Base-by-base conservation (phyloP, 2,888 invertebrate species). In the Chesias legatella region DNA sequence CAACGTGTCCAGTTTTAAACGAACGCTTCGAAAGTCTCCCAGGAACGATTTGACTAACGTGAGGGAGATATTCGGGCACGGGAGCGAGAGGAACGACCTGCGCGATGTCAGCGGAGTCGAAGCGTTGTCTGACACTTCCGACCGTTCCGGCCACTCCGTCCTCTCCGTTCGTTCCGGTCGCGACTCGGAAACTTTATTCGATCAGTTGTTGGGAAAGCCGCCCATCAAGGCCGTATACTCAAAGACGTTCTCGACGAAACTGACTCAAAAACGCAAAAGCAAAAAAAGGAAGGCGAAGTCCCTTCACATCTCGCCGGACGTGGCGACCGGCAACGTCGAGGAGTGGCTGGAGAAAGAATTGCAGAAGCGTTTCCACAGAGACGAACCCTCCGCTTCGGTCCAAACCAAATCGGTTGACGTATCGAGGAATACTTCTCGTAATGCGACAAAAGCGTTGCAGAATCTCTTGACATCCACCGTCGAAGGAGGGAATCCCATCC, bases 91-190 rank as follows among this genome's bases (percentile, higher is more conserved):
- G 3, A 57, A 60, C 17, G 59, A 62, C 8, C 48, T 48, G 57
- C 43, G 32, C 23, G 69, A 84, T 43, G 51, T 85, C 7, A 84
- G 83, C 43, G 86, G 85, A 0, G 62, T 88, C 0, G 79, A 78
- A 23, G 73, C 76, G 38, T 40, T 88, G 1, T 78, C 79, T 38
- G 56, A 75, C 23, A 66, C 66, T 23, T 63, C 74, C 1, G 45
- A 33, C 24, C 42, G 33, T 0, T 65, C 69, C 3, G 13, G 3
- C 5, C 13, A 17, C 5, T 17, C 13, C 13, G 13, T 5, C 2
- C 13, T 3, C 5, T 17, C 13, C 13, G 13, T 17, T 17, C 2
- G 3, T 20, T 20, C 20, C 0, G 35, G 35, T 1, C 41, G 27
- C 5, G 56, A 58, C 8, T 47, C 68, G 0, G 77, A 80, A 6